Evolutionary conservation across 2,797 vertebrate genomes (phyloP).

Genomic region (Sphenodon punctatus): DNA sequence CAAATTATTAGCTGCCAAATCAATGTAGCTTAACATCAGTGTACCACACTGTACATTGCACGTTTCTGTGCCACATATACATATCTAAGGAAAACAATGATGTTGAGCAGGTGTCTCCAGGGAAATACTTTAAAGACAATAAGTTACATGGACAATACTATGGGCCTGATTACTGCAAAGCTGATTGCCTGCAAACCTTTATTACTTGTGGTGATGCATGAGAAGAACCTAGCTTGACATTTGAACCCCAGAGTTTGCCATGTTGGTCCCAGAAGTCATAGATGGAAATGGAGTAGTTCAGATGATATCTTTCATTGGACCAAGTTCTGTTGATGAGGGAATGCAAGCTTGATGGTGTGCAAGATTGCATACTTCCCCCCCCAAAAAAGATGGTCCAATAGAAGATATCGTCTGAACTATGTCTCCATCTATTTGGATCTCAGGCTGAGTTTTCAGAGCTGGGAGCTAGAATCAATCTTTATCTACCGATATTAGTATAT

Average conservation of each 20-base stretch:
- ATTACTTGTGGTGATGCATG: background rate
- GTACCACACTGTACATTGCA: constrained; percentile 27
- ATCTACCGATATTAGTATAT: background rate
- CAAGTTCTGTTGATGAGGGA: too few species aligned
- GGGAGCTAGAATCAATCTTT: constrained; percentile 8
- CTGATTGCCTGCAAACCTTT: background rate
- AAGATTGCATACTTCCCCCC: too few species aligned
- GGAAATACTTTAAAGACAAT: background rate
- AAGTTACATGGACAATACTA: constrained; percentile 1
- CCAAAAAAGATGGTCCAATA: too few species aligned
- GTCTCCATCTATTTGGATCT: too few species aligned
- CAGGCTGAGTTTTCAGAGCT: constrained; percentile 9
- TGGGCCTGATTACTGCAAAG: background rate
- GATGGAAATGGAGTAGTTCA: too few species aligned
- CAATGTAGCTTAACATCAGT: constrained; percentile 53
- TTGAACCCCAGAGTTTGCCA: too few species aligned
- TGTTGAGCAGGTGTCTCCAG: background rate
- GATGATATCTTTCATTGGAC: too few species aligned
- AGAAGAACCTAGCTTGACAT: background rate
- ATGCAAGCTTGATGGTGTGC: too few species aligned
- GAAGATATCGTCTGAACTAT: too few species aligned
- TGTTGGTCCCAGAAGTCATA: too few species aligned
- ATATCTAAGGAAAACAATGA: background rate
- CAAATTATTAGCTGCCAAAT: background rate
- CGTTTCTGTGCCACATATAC: background rate